A percentile compares a stretch with the other conserved stretches of the same genome.
phyloP scores from a whole-genome alignment of 2,888 invertebrate species.

The Dicyrtomina minuta region DNA sequence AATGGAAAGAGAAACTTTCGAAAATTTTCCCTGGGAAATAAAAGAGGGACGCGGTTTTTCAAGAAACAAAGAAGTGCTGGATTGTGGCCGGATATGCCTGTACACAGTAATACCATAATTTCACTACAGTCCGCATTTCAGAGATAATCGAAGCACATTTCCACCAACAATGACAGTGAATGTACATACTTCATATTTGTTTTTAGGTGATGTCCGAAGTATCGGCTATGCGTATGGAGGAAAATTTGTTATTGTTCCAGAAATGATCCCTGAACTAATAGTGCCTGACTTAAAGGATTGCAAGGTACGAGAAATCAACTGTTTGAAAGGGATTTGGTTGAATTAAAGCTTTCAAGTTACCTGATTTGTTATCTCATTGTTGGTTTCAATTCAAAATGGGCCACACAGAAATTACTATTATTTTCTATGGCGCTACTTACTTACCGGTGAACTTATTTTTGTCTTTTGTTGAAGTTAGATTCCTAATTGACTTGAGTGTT shows the following conservation, averaged over 20 bases:
- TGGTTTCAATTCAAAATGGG: neutral
- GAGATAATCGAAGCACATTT: neutral
- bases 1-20: constrained; percentile 78
- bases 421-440: too few species aligned
- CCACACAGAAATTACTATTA: neutral
- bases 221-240: constrained; percentile 64
- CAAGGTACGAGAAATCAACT: constrained; percentile 63
- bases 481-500: too few species aligned
- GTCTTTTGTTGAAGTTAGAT: too few species aligned
- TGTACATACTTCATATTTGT: neutral
- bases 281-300: constrained; percentile 86
- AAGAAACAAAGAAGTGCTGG: constrained; percentile 64
- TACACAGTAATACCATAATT: constrained; percentile 70
- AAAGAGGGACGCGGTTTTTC: constrained; percentile 70
- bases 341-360: too few species aligned
- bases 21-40: constrained; percentile 74
- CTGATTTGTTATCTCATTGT: too few species aligned
- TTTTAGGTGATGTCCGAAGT: constrained; percentile 67
- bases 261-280: constrained; percentile 88
- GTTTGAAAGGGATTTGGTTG: too few species aligned
- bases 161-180: too few species aligned
- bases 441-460: too few species aligned
- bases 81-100: constrained; percentile 66
- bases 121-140: too few species aligned
- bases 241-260: constrained; percentile 68